Evolutionary conservation across 1,140 invertebrate genomes (phyloP), one percentile per base, ranked within the genome.

Genomic region (Macrosteles quadrilineatus): DNA sequence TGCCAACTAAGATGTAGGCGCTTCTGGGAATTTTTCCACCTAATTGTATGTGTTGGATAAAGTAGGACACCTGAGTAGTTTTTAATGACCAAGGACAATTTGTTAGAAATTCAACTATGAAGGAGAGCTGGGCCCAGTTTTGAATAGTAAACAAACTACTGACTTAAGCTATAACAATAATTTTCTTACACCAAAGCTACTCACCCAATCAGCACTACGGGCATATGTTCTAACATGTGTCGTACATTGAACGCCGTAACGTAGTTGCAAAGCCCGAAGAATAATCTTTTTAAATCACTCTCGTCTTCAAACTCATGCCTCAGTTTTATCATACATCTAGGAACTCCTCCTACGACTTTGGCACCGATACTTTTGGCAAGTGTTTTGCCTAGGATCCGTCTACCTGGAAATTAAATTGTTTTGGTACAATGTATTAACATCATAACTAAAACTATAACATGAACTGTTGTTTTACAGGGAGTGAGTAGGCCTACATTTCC

Each of bases 151-250:
- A n/a, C n/a, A n/a, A n/a, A n/a, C n/a, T n/a, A n/a, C n/a, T n/a
- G n/a, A n/a, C n/a, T n/a, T n/a, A n/a, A n/a, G n/a, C n/a, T n/a
- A n/a, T n/a, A n/a, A n/a, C n/a, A n/a, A n/a, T n/a, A n/a, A n/a
- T n/a, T n/a, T n/a, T n/a, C n/a, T n/a, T n/a, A n/a, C n/a, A n/a
- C n/a, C n/a, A n/a, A n/a, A n/a, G n/a, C n/a, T n/a, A 11, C 47
- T 50, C 21, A 50, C 47, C 47, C 47, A 9, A 50, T 50, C 4
- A 50, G 47, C 3, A 50, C 47, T n/a, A 50, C 47, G 4, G 47
- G 47, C 47, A 50, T 50, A n/a, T 50, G 14, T 21, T 50, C 47
- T n/a, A 50, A 4, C 47, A 50, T 50, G 47, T 50, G 47, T 50
- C 47, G 14, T 3, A 50, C 21, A 50, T 50, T 50, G 47, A 50